phyloP scores from a whole-genome alignment of 2,797 vertebrate genomes.

The Mallotus villosus region DNA sequence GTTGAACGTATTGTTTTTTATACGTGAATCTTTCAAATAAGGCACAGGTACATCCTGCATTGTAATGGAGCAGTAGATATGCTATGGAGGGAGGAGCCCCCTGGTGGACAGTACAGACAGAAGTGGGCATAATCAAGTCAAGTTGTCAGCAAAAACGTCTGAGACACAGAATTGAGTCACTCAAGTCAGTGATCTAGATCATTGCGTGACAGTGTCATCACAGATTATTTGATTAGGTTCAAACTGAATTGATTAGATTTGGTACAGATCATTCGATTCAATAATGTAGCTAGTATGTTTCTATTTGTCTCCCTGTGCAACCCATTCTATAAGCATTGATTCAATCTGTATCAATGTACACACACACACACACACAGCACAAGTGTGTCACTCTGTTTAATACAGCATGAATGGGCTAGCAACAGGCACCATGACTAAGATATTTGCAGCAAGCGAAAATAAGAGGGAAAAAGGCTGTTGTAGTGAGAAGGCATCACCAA shows the following conservation, averaged over 20 bases:
- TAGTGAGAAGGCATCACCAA: too few species aligned
- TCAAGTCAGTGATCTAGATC: too few species aligned
- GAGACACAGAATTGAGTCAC: too few species aligned
- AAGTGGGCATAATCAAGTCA: neutral
- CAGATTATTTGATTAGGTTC: neutral
- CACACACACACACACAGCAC: neutral
- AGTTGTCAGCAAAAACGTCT: neutral
- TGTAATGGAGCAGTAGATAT: neutral
- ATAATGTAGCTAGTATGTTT: neutral
- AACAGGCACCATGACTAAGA: neutral
- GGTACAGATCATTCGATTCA: neutral
- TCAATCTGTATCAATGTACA: neutral
- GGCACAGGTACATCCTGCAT: neutral
- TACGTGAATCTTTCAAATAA: constrained; percentile 19
- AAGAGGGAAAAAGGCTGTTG: too few species aligned
- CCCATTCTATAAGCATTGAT: neutral
- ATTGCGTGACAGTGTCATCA: too few species aligned
- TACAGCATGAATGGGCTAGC: neutral
- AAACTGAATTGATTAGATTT: neutral
- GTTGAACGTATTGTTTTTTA: constrained; percentile 50
- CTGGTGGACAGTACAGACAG: constrained; percentile 24
- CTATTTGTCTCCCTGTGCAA: neutral
- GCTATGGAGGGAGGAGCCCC: neutral
- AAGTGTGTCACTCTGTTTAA: neutral
- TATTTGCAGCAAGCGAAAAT: too few species aligned